phyloP scores from a whole-genome alignment of 2,113 vertebrate species.

The Charadrius vociferus region DNA sequence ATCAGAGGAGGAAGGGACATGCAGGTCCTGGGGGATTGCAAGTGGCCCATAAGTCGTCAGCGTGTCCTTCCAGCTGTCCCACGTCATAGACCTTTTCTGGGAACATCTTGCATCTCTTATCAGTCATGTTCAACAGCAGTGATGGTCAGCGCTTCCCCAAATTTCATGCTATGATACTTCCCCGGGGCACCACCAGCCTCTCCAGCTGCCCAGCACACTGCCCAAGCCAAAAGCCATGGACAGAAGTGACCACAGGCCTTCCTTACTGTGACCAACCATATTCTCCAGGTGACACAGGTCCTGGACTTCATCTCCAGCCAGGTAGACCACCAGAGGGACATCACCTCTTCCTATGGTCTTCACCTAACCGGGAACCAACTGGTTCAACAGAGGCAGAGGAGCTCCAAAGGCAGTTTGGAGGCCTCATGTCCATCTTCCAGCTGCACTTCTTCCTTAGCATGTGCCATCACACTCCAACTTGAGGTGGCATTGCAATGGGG shows the following conservation, averaged over 20 bases:
- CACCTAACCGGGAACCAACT: neutral
- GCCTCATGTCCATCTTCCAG: no score
- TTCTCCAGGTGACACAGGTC: neutral
- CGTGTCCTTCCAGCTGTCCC: neutral
- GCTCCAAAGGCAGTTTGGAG: no score
- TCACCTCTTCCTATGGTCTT: accelerated
- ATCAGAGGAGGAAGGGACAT: neutral
- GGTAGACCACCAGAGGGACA: neutral
- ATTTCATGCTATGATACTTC: accelerated
- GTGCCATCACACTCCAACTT: no score
- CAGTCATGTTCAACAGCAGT: neutral
- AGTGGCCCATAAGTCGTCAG: neutral
- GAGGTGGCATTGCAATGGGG: no score
- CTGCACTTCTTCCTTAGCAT: no score
- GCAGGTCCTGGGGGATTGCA: no score
- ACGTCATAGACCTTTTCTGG: no score
- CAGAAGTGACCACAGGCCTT: neutral
- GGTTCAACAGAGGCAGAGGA: no score
- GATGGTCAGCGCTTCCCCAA: accelerated
- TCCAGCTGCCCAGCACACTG: neutral
- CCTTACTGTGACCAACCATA: neutral
- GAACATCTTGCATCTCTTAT: accelerated
- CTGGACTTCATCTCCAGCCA: neutral
- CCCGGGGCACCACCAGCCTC: neutral
- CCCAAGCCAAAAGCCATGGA: accelerated